Percentiles rank a stretch among this genome's conserved stretches.
These are phyloP conservation scores for Pterocles gutturalis DNA, from an alignment of 2,113 vertebrate genomes.

Conservation along the genomic window DNA sequence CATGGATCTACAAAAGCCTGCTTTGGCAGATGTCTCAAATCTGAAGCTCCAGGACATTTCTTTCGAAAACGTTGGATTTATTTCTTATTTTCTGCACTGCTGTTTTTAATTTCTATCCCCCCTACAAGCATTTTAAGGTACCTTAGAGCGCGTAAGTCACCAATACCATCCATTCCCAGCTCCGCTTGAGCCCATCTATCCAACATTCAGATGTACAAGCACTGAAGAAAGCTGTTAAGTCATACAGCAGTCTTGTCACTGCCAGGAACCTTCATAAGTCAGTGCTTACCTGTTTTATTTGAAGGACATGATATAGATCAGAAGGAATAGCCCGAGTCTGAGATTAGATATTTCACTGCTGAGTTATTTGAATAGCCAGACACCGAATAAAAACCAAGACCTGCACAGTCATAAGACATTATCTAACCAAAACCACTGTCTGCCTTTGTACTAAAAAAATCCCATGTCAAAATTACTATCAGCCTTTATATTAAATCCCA, in stretches of 20 bases:
- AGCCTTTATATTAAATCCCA: neutral
- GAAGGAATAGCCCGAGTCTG: neutral
- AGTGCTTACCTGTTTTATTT: neutral
- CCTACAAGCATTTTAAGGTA: neutral
- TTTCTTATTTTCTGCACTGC: accelerated
- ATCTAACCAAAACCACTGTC: neutral
- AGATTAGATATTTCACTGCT: neutral
- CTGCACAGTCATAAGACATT: accelerated
- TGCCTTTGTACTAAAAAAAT: neutral
- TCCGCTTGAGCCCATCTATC: neutral
- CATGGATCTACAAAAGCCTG: neutral
- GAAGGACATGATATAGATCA: neutral
- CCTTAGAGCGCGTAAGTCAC: neutral
- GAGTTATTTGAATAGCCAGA: neutral
- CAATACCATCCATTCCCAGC: neutral
- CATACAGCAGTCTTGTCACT: neutral
- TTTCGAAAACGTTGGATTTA: neutral
- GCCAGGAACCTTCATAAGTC: neutral
- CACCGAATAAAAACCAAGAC: neutral
- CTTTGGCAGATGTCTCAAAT: neutral
- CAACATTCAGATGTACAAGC: neutral
- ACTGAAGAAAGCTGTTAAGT: neutral
- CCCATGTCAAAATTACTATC: neutral
- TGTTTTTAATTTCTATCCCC: accelerated
- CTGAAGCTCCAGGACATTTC: neutral